Conservation (phyloP, 2,113 vertebrate genomes). For the Corydoras sp. region DNA sequence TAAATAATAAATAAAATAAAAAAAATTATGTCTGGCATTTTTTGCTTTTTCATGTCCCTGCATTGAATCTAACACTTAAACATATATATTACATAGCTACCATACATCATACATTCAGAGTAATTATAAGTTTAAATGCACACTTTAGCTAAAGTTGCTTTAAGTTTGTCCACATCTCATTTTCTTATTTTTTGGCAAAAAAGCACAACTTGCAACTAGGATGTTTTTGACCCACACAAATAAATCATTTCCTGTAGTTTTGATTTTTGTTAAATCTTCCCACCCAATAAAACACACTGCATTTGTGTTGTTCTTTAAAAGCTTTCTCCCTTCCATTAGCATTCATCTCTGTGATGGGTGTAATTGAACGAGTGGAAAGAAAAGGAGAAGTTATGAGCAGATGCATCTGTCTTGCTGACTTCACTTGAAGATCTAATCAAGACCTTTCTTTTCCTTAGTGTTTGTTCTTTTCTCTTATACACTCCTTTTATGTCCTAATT, state of each 20-base stretch:
- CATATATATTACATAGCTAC: no score
- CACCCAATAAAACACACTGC: background rate
- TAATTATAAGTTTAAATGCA: no score
- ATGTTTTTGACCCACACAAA: no score
- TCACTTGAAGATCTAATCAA: constrained; percentile 30
- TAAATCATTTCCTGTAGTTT: background rate
- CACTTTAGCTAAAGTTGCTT: no score
- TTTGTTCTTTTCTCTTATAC: background rate
- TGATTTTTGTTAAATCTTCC: background rate
- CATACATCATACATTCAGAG: no score
- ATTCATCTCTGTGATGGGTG: constrained; percentile 6
- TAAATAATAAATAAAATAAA: no score
- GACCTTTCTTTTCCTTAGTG: constrained; percentile 1
- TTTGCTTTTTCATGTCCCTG: no score
- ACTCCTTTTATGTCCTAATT: constrained; percentile 11
- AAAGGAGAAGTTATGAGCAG: constrained; percentile 14
- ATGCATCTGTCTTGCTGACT: constrained; percentile 24
- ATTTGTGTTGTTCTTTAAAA: constrained; percentile 5
- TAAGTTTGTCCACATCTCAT: no score
- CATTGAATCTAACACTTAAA: no score
- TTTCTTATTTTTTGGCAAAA: no score
- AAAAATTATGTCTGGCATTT: no score
- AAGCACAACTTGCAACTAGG: no score
- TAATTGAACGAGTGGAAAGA: constrained; percentile 5
- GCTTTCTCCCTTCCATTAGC: constrained; percentile 6